A percentile compares a stretch with the other conserved stretches of the same genome.
Evolutionary conservation across 2,888 invertebrate species (phyloP).

Genomic region (Lymantria monacha): DNA sequence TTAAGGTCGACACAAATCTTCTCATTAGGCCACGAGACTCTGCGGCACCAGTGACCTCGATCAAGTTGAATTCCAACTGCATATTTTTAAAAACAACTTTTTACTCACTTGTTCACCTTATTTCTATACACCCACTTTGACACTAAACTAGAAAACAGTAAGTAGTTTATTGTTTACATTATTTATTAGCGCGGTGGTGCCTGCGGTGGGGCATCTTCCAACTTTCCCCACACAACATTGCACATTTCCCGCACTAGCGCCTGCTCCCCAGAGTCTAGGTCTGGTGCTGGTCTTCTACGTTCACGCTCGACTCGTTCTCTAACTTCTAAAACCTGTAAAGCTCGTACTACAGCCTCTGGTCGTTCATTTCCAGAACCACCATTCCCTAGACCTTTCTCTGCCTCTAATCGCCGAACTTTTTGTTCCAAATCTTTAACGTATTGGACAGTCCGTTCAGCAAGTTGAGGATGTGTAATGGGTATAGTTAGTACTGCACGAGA

Average conservation of each 20-base stretch:
- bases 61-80: slow-evolving; percentile 62
- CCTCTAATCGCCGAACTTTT: slow-evolving; percentile 91
- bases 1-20: slow-evolving; percentile 64
- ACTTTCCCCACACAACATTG: slow-evolving; percentile 95
- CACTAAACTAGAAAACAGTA: slow-evolving; percentile 29
- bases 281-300: slow-evolving; percentile 81
- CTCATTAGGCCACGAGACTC: slow-evolving; percentile 69
- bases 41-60: slow-evolving; percentile 66
- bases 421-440: slow-evolving; percentile 95
- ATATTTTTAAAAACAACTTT: slow-evolving; percentile 46
- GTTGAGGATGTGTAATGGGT: slow-evolving; percentile 65
- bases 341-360: slow-evolving; percentile 96
- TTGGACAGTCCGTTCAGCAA: slow-evolving; percentile 94
- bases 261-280: slow-evolving; percentile 93
- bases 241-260: slow-evolving; percentile 97
- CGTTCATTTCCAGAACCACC: slow-evolving; percentile 84
- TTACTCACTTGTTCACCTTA: slow-evolving; percentile 52
- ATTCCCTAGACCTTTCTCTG: slow-evolving; percentile 90
- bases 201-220: slow-evolving; percentile 90
- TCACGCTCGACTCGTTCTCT: slow-evolving; percentile 92
- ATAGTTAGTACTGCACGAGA: slow-evolving; percentile 53
- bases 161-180: slow-evolving; percentile 18
- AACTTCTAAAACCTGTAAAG: slow-evolving; percentile 95
- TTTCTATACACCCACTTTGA: slow-evolving; percentile 35
- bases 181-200: slow-evolving; percentile 65